Conservation (phyloP, 2,113 vertebrate genomes). For the Pelvicachromis taeniatus region DNA sequence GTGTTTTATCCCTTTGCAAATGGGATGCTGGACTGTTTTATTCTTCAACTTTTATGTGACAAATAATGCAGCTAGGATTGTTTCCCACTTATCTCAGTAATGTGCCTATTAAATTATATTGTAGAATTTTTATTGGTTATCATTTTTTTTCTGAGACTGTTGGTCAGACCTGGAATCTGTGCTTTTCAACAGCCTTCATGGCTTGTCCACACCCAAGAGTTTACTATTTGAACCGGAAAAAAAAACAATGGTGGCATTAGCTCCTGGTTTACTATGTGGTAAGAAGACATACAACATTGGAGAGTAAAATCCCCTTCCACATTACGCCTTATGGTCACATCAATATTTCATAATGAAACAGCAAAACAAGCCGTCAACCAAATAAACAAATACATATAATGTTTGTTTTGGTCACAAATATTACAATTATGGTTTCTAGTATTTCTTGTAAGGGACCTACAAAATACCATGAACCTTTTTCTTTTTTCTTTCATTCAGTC, state of each 20-base stretch:
- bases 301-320: background rate
- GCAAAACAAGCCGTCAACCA: background rate
- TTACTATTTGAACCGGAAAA: background rate
- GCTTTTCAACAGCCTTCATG: background rate
- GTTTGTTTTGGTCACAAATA: background rate
- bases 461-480: background rate
- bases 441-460: background rate
- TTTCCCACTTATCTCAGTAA: background rate
- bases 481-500: background rate
- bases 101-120: background rate
- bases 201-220: background rate
- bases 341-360: background rate
- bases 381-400: background rate
- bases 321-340: background rate
- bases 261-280: background rate
- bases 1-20: background rate
- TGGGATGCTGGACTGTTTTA: background rate
- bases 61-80: background rate
- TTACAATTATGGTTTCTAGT: background rate
- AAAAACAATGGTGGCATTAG: background rate
- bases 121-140: background rate
- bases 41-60: background rate
- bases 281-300: background rate
- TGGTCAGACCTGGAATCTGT: background rate
- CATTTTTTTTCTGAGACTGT: background rate